Base-by-base conservation (phyloP, 2,888 invertebrate species). In the Chromoteleia sp. region DNA sequence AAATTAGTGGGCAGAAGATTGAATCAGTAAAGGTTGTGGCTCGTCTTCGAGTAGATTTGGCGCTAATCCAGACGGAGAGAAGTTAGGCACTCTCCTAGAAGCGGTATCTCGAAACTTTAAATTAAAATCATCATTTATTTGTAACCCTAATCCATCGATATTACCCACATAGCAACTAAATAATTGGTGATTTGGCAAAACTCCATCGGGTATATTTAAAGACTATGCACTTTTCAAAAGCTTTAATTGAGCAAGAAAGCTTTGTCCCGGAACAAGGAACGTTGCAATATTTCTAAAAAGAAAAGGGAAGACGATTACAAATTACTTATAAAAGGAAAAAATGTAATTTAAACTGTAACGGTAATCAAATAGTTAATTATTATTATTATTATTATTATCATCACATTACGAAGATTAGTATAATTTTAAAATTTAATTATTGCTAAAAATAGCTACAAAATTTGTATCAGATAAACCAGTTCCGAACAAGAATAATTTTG, bases 11-110 rank as follows among this genome's bases (percentile, higher is more conserved):
- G 59, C 65, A 36, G 81, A 61, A 67, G 81, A 68, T 81, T 76
- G 73, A 76, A 81, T 81, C 71, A 70, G 59, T 58, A 81, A 81
- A 81, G 81, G 61, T 81, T 81, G 81, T 63, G 67, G 76, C 67
- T 76, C 61, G 71, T 76, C 71, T 67, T 76, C 73, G 39, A 58
- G 68, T 29, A 63, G 61, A 73, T 81, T 77, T 81, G 81, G 81
- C 81, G 73, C 19, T 77, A 77, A 81, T 74, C 81, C 81, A 71
- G 59, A 39, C n/a, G 59, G 12, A 48, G 58, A 74, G 63, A 68
- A 81, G 77, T 75, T 43, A 54, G 33, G 39, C 21, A 39, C 50
- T 65, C 50, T 8, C 50, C 7, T 25, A 56, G 33, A 65, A 56
- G 14, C 36, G 67, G 15, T 52, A 74, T 65, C 74, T 74, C 17